phyloP scores from a whole-genome alignment of 2,113 vertebrate species.

The Baryphthengus martii region DNA sequence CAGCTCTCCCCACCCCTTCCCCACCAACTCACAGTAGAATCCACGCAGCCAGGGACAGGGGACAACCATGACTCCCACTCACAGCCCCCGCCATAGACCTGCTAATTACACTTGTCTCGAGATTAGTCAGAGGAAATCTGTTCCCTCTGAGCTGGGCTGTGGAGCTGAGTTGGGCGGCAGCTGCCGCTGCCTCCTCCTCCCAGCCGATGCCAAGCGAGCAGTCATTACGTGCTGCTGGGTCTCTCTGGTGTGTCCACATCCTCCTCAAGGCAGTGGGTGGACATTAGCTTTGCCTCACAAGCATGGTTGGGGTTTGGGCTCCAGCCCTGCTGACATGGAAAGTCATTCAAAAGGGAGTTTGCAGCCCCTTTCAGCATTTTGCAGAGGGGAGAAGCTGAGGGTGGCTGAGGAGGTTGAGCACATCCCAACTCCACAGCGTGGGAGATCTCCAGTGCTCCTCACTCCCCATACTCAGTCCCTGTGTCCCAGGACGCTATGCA shows the following conservation, averaged over 20 bases:
- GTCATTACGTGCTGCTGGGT: not conserved
- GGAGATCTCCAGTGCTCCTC: not conserved
- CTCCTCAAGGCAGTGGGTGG: not conserved
- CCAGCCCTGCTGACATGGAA: not conserved
- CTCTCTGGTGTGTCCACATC: not conserved
- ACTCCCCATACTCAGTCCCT: not conserved
- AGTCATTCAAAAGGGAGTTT: not conserved
- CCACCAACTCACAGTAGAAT: not conserved
- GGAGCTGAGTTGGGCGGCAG: not conserved
- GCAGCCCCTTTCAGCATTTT: not conserved
- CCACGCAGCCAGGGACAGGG: not conserved
- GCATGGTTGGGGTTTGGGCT: not conserved
- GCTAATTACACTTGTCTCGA: not conserved
- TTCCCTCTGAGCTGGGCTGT: not conserved
- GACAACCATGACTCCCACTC: not conserved
- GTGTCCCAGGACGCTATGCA: not conserved
- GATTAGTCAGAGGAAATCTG: constrained; percentile 1
- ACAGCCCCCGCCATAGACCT: not conserved
- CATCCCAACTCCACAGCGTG: not conserved
- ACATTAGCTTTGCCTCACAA: not conserved
- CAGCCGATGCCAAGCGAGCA: not conserved
- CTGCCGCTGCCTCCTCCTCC: not conserved
- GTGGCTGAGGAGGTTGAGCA: not conserved
- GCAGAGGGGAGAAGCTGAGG: not conserved
- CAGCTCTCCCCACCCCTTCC: not conserved